Evolutionary conservation across 1,140 invertebrate species (phyloP), one percentile per base, ranked within the genome.

Genomic region (Drosophila gunungcola): DNA sequence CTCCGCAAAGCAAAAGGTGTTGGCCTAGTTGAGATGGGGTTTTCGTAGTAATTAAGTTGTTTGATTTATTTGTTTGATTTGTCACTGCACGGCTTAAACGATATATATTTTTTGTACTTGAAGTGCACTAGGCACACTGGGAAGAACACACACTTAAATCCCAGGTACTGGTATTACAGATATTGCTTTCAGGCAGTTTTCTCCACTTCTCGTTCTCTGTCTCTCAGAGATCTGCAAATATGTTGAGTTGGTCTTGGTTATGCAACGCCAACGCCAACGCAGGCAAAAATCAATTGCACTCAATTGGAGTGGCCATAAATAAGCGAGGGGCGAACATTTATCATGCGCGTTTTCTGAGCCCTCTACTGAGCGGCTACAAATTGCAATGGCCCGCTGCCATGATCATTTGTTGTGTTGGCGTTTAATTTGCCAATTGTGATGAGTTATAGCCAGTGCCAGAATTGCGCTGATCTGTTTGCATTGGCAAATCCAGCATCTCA

Each of bases 401-500:
- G 74, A 78, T 82, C 65, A 88, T 84, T 89, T 88, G 68, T 74
- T 89, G 84, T 89, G 84, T 89, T 89, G 84, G 84, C 84, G 84
- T 89, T 89, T 89, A 89, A 89, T 89, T 89, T 89, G 84, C 84
- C 84, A 89, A 89, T 89, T 89, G 88, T 89, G 82, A 89, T 90
- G 84, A 89, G 79, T 90, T 89, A 89, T 62, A 4, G 48, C 48
- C 29, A 51, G 48, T 51, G 48, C 48, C 27, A 34, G 46, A 48
- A 29, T 48, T 48, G 78, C 55, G 49, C 55, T 67, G 49, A 80
- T 58, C 77, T 88, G 84, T 88, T 88, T 88, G 85, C 77, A 89
- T 88, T 76, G 75, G 62, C 64, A 80, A 69, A 55, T 61, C 21
- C 36, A 39, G 16, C 45, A 36, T 7, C 36, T 29, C 51, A 27